phyloP scores from a whole-genome alignment of 2,888 invertebrate genomes.

The Idaea aversata region DNA sequence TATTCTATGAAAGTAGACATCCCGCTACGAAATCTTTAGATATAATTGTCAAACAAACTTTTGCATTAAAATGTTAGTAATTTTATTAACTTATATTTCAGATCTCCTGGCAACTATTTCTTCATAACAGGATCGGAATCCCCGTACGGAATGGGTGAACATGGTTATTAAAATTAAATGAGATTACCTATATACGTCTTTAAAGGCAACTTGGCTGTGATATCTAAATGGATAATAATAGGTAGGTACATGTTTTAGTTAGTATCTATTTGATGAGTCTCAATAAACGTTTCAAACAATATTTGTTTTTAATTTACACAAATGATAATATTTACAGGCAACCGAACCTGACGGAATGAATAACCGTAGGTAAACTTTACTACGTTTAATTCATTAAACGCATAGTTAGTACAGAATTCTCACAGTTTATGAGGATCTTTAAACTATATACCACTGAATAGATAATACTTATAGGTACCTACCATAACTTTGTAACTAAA shows the following conservation, averaged over 20 bases:
- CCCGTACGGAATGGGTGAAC: conserved; percentile 57
- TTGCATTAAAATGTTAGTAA: conserved; percentile 20
- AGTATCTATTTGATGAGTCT: no score
- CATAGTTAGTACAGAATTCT: neutral
- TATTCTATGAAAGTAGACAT: no score
- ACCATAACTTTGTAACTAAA: no score
- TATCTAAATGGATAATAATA: conserved; percentile 11
- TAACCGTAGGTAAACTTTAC: neutral
- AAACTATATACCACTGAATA: no score
- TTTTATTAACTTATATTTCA: conserved; percentile 30
- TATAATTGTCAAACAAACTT: neutral
- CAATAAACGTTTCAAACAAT: neutral
- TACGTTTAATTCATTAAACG: neutral
- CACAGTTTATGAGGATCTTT: no score
- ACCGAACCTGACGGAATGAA: neutral
- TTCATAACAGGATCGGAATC: conserved; percentile 48
- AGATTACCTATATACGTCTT: neutral
- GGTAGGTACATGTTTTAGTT: neutral
- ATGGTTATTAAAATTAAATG: conserved; percentile 44
- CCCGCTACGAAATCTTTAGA: no score
- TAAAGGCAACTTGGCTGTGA: conserved; percentile 17
- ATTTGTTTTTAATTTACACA: neutral
- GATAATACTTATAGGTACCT: no score
- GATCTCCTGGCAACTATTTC: conserved; percentile 60
- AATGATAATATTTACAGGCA: neutral